phyloP scores from a whole-genome alignment of 2,888 invertebrate species.

The Plusia festucae region DNA sequence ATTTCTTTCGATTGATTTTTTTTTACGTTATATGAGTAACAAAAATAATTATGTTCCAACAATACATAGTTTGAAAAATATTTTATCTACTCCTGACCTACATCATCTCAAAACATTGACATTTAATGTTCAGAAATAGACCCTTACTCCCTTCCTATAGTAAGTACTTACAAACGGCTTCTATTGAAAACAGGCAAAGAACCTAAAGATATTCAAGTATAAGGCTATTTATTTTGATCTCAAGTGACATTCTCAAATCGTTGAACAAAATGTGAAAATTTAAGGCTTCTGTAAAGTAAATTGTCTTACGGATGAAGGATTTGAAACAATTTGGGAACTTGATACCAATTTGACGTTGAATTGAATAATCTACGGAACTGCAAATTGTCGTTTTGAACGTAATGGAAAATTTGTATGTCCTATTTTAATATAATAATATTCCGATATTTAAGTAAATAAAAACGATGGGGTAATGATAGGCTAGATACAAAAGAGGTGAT shows the following conservation, averaged over 20 bases:
- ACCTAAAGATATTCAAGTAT: slow-evolving; percentile 63
- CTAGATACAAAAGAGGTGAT: too few species aligned
- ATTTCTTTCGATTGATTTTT: too few species aligned
- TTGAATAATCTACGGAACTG: slow-evolving; percentile 35
- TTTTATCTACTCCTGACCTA: too few species aligned
- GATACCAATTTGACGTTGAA: slow-evolving; percentile 25
- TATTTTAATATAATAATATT: too few species aligned
- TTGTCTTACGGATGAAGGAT: slow-evolving; percentile 38
- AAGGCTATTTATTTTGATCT: slow-evolving; percentile 74
- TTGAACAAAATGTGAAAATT: slow-evolving; percentile 58
- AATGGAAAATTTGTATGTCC: too few species aligned
- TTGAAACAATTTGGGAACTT: slow-evolving; percentile 27
- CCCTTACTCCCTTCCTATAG: slow-evolving; percentile 40
- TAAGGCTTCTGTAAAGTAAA: slow-evolving; percentile 45
- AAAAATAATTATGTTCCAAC: too few species aligned
- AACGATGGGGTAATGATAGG: too few species aligned
- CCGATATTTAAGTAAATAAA: too few species aligned
- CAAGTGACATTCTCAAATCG: slow-evolving; percentile 65
- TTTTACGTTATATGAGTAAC: too few species aligned
- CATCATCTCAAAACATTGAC: too few species aligned
- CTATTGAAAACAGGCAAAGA: slow-evolving; percentile 76
- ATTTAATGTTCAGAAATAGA: slow-evolving; percentile 29
- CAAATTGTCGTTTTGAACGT: not conserved
- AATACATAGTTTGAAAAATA: too few species aligned
- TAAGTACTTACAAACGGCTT: slow-evolving; percentile 63